These are phyloP conservation scores for Helarctos malayanus DNA, from an alignment of 2,797 vertebrate species.

Conservation along the genomic window DNA sequence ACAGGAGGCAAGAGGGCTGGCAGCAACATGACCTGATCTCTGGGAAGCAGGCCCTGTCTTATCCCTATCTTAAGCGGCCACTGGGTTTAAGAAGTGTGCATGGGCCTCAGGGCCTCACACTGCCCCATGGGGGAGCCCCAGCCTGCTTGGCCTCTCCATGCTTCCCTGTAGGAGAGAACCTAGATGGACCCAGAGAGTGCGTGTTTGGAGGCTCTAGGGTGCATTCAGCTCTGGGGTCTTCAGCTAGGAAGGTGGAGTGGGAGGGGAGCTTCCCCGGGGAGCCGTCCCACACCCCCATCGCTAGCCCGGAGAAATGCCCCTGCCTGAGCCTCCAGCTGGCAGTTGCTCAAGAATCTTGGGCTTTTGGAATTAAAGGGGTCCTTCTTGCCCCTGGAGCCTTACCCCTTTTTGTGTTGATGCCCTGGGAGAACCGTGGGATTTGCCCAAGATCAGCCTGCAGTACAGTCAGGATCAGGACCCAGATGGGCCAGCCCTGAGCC, in stretches of 20 bases:
- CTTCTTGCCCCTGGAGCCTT: not conserved
- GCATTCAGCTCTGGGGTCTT: not conserved
- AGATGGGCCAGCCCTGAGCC: not conserved
- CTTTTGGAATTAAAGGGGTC: not conserved
- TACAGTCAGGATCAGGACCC: not conserved
- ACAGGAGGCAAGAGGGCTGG: not conserved
- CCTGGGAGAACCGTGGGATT: not conserved
- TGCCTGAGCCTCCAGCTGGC: not conserved
- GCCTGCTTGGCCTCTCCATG: not conserved
- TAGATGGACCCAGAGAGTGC: not conserved
- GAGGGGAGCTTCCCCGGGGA: not conserved
- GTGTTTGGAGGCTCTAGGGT: not conserved
- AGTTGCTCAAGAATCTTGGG: not conserved
- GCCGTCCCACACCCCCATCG: not conserved
- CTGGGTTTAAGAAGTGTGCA: not conserved
- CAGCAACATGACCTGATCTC: not conserved
- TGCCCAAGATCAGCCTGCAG: not conserved
- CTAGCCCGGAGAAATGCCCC: not conserved
- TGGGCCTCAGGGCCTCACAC: not conserved
- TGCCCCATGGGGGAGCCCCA: not conserved
- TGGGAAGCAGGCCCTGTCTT: conserved; percentile 27
- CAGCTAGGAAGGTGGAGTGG: not conserved
- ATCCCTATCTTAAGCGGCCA: not conserved
- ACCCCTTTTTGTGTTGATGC: not conserved
- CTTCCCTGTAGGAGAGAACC: no score